Base-by-base conservation (phyloP, 2,888 invertebrate genomes). In the Proisotoma minuta region DNA sequence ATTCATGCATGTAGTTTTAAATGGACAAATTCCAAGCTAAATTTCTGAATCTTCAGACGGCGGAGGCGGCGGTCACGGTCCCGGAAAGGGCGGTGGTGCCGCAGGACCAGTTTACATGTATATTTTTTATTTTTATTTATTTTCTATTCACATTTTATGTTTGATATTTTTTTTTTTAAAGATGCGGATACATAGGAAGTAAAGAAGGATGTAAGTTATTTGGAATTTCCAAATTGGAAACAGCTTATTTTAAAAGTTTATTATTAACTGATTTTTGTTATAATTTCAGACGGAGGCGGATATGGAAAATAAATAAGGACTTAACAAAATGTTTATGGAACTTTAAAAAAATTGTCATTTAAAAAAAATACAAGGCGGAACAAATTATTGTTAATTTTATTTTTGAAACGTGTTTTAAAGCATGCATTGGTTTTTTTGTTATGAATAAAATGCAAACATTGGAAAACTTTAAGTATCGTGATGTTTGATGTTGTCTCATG, bases 71-170 rank as follows among this genome's bases (percentile, higher is more conserved):
- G 54, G 54, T 29, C 40, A 54, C 18, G 54, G 54, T 10, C 54
- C 54, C 2, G 54, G 54, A 39, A 4, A 18, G 8, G 54, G 54
- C 8, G 54, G 54, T 34, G 54, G 54, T 18, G 54, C 54, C 23
- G 54, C 54, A 4, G 54, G 54, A 34, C 54, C 54, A 4, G 54
- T 29, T 54, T 54, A 54, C 39, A 52, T 52, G n/a, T n/a, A n/a
- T n/a, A n/a, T n/a, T n/a, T n/a, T n/a, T n/a, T n/a, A n/a, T n/a
- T n/a, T n/a, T n/a, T n/a, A n/a, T n/a, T n/a, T n/a, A n/a, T n/a
- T n/a, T n/a, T n/a, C n/a, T n/a, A n/a, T n/a, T n/a, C n/a, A n/a
- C n/a, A n/a, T n/a, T n/a, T n/a, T n/a, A n/a, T n/a, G n/a, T n/a
- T n/a, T n/a, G n/a, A n/a, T n/a, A n/a, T n/a, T n/a, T n/a, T n/a